Percentiles rank a stretch among this genome's conserved stretches.
phyloP scores from a whole-genome alignment of 2,797 vertebrate genomes.

The Paratrypauchen microcephalus region DNA sequence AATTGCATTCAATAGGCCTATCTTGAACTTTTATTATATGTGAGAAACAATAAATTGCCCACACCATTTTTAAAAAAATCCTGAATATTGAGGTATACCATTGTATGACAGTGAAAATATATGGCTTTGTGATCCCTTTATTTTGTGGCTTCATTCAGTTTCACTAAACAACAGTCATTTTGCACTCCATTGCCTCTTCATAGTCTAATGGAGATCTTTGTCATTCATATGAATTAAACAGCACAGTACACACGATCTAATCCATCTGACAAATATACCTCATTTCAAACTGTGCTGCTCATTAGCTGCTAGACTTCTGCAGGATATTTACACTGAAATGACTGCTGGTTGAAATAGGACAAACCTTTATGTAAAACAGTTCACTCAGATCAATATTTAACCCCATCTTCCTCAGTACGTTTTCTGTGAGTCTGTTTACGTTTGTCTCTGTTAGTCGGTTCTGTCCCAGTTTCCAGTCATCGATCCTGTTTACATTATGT shows the following conservation, averaged over 20 bases:
- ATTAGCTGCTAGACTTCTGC: not conserved
- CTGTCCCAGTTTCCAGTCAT: constrained; percentile 62
- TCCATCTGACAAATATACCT: not conserved
- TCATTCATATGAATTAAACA: not conserved
- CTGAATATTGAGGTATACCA: not conserved
- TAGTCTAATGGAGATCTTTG: no score
- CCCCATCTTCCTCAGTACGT: not conserved
- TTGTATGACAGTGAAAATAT: not conserved
- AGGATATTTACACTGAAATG: not conserved
- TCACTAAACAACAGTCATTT: not conserved
- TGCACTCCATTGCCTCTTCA: not conserved
- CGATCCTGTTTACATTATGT: constrained; percentile 46
- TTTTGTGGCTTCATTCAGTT: not conserved
- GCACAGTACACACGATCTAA: not conserved
- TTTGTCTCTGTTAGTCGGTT: not conserved
- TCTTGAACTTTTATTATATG: not conserved
- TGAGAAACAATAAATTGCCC: not conserved
- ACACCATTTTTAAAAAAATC: not conserved
- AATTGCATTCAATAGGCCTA: not conserved
- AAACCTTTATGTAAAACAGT: not conserved
- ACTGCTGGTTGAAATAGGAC: not conserved
- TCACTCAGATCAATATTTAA: not conserved
- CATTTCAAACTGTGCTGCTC: not conserved
- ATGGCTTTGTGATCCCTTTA: not conserved
- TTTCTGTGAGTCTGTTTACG: not conserved